Conservation (phyloP, 2,888 invertebrate genomes). For the Luffia ferchaultella region DNA sequence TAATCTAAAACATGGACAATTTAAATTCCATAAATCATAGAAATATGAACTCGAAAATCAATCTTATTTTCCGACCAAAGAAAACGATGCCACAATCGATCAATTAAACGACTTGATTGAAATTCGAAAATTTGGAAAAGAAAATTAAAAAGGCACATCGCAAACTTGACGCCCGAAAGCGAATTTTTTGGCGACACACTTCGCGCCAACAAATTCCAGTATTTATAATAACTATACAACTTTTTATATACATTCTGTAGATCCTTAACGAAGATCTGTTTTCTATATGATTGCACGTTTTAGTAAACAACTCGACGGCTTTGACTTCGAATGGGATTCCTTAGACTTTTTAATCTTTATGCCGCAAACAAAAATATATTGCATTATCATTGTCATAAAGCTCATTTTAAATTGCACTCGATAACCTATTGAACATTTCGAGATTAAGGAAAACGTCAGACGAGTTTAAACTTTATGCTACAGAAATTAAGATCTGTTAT, state of each 20-base stretch:
- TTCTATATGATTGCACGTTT: slow-evolving; percentile 57
- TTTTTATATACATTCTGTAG: slow-evolving; percentile 25
- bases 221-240: slow-evolving; percentile 40
- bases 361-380: no score
- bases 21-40: no score
- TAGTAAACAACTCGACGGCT: slow-evolving; percentile 39
- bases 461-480: neutral
- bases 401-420: no score
- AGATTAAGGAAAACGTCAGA: no score
- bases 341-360: slow-evolving; percentile 11
- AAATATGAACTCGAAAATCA: no score
- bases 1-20: no score
- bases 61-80: no score
- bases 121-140: slow-evolving; percentile 23
- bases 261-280: slow-evolving; percentile 21
- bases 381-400: no score
- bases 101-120: slow-evolving; percentile 29
- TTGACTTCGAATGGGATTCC: slow-evolving; percentile 32
- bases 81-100: slow-evolving; percentile 38
- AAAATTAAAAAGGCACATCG: no score
- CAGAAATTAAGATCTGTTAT: neutral
- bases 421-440: no score
- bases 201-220: slow-evolving; percentile 37
- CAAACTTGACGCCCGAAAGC: slow-evolving; percentile 6
- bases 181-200: slow-evolving; percentile 37